Evolutionary conservation across 2,888 invertebrate genomes (phyloP).

Genomic region (Lepidochrysops patricia): DNA sequence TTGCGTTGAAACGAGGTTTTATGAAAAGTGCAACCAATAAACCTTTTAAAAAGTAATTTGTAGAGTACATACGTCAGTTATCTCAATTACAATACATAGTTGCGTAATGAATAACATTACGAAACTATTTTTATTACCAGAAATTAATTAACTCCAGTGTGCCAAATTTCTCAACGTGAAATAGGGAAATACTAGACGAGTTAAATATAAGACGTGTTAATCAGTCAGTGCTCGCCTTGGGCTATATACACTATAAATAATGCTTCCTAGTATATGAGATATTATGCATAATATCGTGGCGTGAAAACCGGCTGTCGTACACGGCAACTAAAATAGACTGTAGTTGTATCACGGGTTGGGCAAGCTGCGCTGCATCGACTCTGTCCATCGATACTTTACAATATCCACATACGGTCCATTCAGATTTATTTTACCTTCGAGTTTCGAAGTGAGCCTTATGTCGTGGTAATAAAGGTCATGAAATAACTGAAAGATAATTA

Average conservation of each 20-base stretch:
- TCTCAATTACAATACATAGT: no score
- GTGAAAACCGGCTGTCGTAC: constrained; percentile 6
- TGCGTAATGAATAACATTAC: no score
- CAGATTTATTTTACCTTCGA: no score
- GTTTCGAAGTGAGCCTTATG: no score
- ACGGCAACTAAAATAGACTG: constrained; percentile 2
- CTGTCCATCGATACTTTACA: not conserved
- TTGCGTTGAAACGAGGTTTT: not conserved
- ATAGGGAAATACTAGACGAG: not conserved
- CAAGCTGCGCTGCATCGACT: not conserved
- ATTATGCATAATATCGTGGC: not conserved
- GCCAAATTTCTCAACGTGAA: not conserved
- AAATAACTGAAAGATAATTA: no score
- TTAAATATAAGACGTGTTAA: not conserved
- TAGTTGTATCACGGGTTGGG: not conserved
- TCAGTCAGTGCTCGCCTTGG: not conserved
- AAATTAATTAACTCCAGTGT: not conserved
- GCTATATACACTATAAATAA: not conserved
- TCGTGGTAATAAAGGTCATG: no score
- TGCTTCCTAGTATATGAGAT: not conserved
- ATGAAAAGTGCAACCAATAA: not conserved
- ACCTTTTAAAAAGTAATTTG: not conserved
- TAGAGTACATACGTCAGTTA: not conserved
- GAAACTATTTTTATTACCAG: no score
- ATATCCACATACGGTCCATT: no score